Conservation (phyloP, 2,797 vertebrate genomes). For the Pteronotus mesoamericanus region DNA sequence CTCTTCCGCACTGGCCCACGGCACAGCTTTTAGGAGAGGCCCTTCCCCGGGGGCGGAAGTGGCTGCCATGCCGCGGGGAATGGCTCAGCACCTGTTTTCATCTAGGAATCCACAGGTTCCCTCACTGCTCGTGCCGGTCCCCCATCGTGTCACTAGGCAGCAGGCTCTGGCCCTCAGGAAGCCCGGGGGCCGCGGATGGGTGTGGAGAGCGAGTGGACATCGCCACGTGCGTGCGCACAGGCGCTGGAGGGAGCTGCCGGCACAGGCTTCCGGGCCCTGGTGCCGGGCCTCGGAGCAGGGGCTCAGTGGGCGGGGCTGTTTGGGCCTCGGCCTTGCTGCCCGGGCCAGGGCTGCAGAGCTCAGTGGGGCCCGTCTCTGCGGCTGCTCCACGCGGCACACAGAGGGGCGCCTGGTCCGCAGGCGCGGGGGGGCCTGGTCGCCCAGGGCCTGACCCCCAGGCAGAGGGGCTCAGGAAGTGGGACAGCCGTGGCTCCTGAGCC, state of each 20-base stretch:
- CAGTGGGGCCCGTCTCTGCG: not conserved
- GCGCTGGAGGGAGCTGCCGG: not conserved
- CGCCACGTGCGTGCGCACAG: too few relatives aligned
- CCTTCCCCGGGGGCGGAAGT: not conserved
- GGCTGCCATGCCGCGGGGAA: not conserved
- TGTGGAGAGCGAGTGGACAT: not conserved
- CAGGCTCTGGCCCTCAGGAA: fast-evolving
- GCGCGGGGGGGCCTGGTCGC: not conserved
- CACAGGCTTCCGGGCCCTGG: not conserved
- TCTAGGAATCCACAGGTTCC: not conserved
- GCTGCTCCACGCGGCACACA: not conserved
- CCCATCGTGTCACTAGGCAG: fast-evolving
- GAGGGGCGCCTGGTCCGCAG: not conserved
- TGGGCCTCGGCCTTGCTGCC: not conserved
- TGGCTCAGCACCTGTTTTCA: not conserved
- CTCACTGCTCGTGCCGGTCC: not conserved
- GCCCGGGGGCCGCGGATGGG: not conserved
- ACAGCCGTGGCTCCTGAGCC: not conserved
- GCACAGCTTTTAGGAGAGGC: not conserved
- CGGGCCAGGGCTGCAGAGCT: fast-evolving
- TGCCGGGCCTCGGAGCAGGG: fast-evolving
- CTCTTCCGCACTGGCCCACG: not conserved
- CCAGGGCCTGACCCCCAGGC: not conserved
- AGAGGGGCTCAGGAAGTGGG: not conserved
- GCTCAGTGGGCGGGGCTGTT: not conserved